Evolutionary conservation across 2,888 invertebrate genomes (phyloP), one percentile per base, ranked within the genome.

Genomic region (Dicranocentrus wangi): DNA sequence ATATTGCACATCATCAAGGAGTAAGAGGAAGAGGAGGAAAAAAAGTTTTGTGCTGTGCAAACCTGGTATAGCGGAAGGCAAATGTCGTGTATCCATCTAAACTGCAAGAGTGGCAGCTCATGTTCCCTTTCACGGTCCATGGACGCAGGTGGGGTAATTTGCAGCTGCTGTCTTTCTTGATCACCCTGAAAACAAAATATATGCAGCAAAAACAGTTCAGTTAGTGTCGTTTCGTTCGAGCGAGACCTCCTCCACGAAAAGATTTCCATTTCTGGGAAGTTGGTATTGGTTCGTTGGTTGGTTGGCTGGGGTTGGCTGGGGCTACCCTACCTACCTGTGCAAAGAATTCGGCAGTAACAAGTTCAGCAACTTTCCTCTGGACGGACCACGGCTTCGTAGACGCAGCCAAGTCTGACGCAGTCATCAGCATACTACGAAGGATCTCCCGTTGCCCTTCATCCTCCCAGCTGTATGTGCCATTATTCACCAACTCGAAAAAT

Each of bases 331-430:
- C 42, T 80, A 86, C 87, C 89, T 96, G 97, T 83, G 96, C 93
- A 89, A 97, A 97, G 91, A 97, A 97, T 89, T 97, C 97, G 1
- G 94, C 94, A 83, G 95, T 95, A 0, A 97, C 96, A 42, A 97
- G 90, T 85, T 95, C 95, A 1, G 96, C 96, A n/a, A 97, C 90
- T 76, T 90, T 88, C 68, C 90, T 89, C 86, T 92, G 91, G 17
- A 91, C 90, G 68, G 88, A 87, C 92, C 92, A 92, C 2, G 91
- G 91, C 87, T 92, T 92, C 80, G 91, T 91, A 85, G 91, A 90
- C 60, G 91, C 91, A 66, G 91, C 91, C 68, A 92, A 88, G 87
- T 92, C 92, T 60, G 91, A 90, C 1, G 85, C 85, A 1, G 92
- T 92, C 92, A 92, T 92, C 84, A 90, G 87, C 87, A 91, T 89